Base-by-base conservation (phyloP, 1,140 invertebrate genomes). In the Caenorhabditis inopinata region DNA sequence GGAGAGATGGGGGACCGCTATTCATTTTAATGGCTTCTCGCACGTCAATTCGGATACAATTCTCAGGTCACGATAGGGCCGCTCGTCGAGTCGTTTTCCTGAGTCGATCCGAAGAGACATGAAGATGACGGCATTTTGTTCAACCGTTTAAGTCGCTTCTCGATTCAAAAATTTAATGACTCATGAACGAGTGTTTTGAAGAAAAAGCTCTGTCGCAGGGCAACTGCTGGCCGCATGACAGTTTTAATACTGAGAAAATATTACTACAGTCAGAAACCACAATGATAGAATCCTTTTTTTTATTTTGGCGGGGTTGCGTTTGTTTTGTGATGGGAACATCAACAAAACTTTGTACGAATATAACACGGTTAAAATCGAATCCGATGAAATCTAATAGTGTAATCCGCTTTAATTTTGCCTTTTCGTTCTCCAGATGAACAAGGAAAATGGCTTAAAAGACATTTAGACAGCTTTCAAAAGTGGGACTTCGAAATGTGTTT, bases 121-220 rank as follows among this genome's bases (percentile, higher is more conserved):
- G n/a, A 68, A 4, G 3, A 35, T 38, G 29, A 42, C 58, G 58
- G 29, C 58, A 23, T 29, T 21, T 29, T 9, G 51, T 58, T 32
- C 51, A 58, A 16, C 14, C 25, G 51, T 51, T 14, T 18, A 25
- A 16, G 51, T 16, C 0, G 14, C 12, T 58, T 58, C 27, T 58
- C 27, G 27, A 32, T 58, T 58, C 51, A 58, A 29, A 68, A 68
- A 68, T 68, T 68, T 68, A 68, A 68, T 68, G 58, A 68, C 58
- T 68, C 58, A 32, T 68, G 25, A 68, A 68, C 25, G 12, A 68
- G 58, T 38, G 32, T 12, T 38, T 23, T 38, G 32, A 68, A 42
- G 58, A 42, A 68, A 58, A 51, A 51, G 25, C 58, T 9, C 58
- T 18, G 32, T 32, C 58, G 14, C 58, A 68, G 58, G 58, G 58